phyloP scores from a whole-genome alignment of 2,797 vertebrate genomes.

The Miichthys miiuy region DNA sequence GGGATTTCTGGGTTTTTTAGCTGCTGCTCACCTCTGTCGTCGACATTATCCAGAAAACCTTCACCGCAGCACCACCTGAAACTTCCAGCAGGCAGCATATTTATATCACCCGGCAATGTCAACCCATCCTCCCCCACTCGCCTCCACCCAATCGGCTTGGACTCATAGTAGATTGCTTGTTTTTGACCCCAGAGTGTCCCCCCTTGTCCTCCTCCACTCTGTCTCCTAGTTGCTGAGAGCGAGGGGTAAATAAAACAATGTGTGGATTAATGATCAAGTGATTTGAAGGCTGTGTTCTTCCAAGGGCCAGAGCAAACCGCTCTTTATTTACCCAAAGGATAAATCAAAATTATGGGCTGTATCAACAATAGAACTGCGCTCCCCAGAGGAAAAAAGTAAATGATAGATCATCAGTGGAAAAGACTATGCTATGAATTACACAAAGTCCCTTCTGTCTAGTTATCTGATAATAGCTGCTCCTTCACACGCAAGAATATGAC shows the following conservation, averaged over 20 bases:
- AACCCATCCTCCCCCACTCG: slow-evolving; percentile 60
- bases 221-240: slow-evolving; percentile 79
- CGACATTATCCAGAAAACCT: slow-evolving; percentile 77
- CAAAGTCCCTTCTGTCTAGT: slow-evolving; percentile 66
- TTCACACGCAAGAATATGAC: slow-evolving; percentile 60
- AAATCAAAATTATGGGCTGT: slow-evolving; percentile 84
- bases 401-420: slow-evolving; percentile 76
- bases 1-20: slow-evolving; percentile 54
- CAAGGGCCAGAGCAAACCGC: slow-evolving; percentile 72
- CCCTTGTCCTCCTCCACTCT: slow-evolving; percentile 69
- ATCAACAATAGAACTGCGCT: slow-evolving; percentile 80
- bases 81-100: slow-evolving; percentile 66
- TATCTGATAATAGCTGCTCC: slow-evolving; percentile 67
- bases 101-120: slow-evolving; percentile 71
- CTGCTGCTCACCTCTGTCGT: slow-evolving; percentile 58
- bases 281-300: slow-evolving; percentile 79
- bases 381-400: slow-evolving; percentile 56
- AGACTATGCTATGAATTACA: slow-evolving; percentile 51
- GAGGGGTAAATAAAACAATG: slow-evolving; percentile 85
- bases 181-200: slow-evolving; percentile 76
- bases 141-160: slow-evolving; percentile 43
- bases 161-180: slow-evolving; percentile 77
- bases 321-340: slow-evolving; percentile 81
- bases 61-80: slow-evolving; percentile 62
- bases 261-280: slow-evolving; percentile 87